Evolutionary conservation across 2,888 invertebrate species (phyloP).

Genomic region (Erynnis tages): DNA sequence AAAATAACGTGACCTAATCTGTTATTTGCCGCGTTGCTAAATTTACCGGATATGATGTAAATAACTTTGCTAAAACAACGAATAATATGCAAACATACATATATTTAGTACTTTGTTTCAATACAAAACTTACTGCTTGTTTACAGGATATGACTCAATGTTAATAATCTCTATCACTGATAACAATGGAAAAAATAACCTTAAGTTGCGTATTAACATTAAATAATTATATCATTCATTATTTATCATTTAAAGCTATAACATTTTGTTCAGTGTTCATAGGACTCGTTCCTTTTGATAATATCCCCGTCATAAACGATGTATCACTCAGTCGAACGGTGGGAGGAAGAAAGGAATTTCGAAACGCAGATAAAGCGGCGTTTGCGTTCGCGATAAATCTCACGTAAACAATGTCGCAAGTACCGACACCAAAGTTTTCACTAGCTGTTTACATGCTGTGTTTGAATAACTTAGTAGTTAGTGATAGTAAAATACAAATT

Average conservation of each 20-base stretch:
- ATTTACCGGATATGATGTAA: no score
- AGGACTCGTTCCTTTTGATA: no score
- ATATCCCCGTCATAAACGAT: constrained; percentile 17
- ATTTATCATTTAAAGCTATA: no score
- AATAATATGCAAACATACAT: not conserved
- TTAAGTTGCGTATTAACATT: no score
- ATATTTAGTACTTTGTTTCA: no score
- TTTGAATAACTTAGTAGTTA: not conserved
- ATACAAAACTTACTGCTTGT: not conserved
- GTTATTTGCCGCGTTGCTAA: no score
- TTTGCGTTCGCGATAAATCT: constrained; percentile 20
- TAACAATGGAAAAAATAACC: no score
- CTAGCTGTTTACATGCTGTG: constrained; percentile 5
- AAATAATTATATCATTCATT: no score
- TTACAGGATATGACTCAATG: not conserved
- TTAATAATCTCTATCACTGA: no score
- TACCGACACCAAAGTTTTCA: constrained; percentile 11
- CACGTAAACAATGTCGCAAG: constrained; percentile 25
- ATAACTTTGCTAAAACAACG: no score
- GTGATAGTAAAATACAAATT: not conserved
- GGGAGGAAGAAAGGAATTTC: constrained; percentile 26
- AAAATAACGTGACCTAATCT: no score
- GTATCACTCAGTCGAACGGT: constrained; percentile 24
- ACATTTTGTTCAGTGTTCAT: no score
- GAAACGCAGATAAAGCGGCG: constrained; percentile 19